Evolutionary conservation across 2,797 vertebrate genomes (phyloP), one percentile per base, ranked within the genome.

Genomic region (Taenioides sp.): DNA sequence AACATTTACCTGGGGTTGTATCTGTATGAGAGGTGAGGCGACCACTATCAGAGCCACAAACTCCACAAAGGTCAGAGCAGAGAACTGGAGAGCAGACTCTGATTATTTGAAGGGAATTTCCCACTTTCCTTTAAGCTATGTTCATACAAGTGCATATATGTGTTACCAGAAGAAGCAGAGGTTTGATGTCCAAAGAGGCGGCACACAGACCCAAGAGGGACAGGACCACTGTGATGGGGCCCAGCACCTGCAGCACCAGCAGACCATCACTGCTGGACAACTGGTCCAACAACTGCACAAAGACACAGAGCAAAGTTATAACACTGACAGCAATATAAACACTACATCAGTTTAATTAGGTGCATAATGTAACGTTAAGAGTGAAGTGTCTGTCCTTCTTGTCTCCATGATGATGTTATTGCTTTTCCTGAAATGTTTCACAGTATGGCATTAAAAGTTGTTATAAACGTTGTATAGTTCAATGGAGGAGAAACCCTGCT

Each of bases 1-100:
- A 10, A n/a, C n/a, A 22, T 57, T 74, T 64, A 90, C 90, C 90
- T 90, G 60, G 70, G 82, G 70, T 50, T 89, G 84, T 12, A 84
- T 81, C 57, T 78, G 84, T 22, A 91, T 76, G 72, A 91, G 84
- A 0, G 89, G 89, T 0, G 90, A 81, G 17, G 89, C 82, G 0
- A 88, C 84, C 0, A 89, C 50, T 80, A 88, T 85, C 78, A 88
- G n/a, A 47, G 86, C 88, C 77, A 91, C 87, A 10, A 91, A 92
- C 77, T 84, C 88, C 77, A 91, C 76, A 2, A 87, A 86, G 0
- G 84, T 78, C 73, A 90, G 71, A 20, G 65, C 81, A 4, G 86
- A 88, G 23, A 91, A 91, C 90, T 92, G 77, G 0, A 72, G 50
- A 49, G 10, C 31, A 34, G 37, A 2, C 10, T 78, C 55, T 67